These are phyloP conservation scores for Dipodomys merriami DNA, from an alignment of 2,113 vertebrate genomes.

Conservation along the genomic window DNA sequence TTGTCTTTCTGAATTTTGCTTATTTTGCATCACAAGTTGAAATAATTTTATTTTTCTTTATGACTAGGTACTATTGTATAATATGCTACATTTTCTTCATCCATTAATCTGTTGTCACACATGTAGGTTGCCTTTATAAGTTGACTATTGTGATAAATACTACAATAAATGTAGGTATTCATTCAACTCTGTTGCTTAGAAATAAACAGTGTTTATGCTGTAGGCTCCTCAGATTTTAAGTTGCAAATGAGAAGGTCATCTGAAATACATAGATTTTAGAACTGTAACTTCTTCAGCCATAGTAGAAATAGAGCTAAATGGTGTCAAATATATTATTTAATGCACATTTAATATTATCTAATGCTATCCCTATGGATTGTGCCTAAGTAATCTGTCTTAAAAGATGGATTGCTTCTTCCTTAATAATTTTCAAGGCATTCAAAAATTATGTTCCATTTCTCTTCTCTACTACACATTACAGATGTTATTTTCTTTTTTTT, in stretches of 20 bases:
- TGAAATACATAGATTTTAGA: conserved; percentile 21
- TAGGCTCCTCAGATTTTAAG: not conserved
- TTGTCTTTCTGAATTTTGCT: no score
- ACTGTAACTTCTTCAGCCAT: not conserved
- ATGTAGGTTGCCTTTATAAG: no score
- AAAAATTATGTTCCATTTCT: conserved; percentile 53
- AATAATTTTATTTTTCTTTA: no score
- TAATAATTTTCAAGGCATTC: conserved; percentile 73
- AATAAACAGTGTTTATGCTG: not conserved
- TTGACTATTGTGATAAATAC: no score
- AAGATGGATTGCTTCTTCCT: conserved; percentile 55
- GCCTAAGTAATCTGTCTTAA: conserved; percentile 59
- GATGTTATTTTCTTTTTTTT: conserved; percentile 69
- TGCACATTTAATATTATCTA: conserved; percentile 17
- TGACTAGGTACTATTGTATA: no score
- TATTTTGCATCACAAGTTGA: no score
- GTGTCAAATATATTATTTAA: conserved; percentile 63
- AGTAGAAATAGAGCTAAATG: conserved; percentile 12
- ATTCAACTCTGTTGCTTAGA: not conserved
- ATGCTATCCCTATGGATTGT: conserved; percentile 7
- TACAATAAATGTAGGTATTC: no score
- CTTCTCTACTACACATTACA: conserved; percentile 50
- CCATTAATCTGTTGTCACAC: no score
- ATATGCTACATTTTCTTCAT: no score
- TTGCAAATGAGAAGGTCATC: not conserved